Conservation (phyloP, 2,797 vertebrate genomes). For the Synanceia verrucosa region DNA sequence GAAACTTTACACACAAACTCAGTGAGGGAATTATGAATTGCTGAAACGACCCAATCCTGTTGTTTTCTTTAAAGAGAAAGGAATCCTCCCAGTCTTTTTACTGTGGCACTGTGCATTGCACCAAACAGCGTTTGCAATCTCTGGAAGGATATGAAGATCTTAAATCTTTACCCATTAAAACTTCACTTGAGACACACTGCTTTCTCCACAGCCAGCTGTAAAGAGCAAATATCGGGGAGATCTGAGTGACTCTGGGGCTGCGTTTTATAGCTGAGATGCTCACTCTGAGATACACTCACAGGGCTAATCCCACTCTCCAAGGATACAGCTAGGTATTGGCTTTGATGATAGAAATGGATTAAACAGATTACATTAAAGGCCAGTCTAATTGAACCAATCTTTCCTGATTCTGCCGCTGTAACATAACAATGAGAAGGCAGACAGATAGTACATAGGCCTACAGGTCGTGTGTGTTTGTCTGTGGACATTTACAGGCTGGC, state of each 20-base stretch:
- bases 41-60: not conserved
- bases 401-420: slow-evolving; percentile 77
- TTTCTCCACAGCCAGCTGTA: slow-evolving; percentile 58
- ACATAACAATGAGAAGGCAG: slow-evolving; percentile 76
- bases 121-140: slow-evolving; percentile 59
- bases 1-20: not conserved
- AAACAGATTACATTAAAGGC: slow-evolving; percentile 83
- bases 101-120: slow-evolving; percentile 41
- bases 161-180: slow-evolving; percentile 75
- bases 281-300: slow-evolving; percentile 55
- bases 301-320: slow-evolving; percentile 70
- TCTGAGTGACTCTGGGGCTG: slow-evolving; percentile 42
- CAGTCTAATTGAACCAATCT: slow-evolving; percentile 80
- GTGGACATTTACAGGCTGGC: slow-evolving; percentile 29
- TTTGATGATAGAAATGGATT: slow-evolving; percentile 83
- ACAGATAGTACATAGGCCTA: slow-evolving; percentile 72
- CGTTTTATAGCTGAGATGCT: slow-evolving; percentile 43
- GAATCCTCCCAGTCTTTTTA: slow-evolving; percentile 45
- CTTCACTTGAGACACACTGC: slow-evolving; percentile 59
- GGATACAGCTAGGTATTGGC: slow-evolving; percentile 75
- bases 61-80: not conserved
- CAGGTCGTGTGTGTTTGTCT: slow-evolving; percentile 54
- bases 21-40: not conserved
- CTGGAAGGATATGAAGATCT: slow-evolving; percentile 67
- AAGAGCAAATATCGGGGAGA: slow-evolving; percentile 66